Percentiles rank a stretch among this genome's conserved stretches.
phyloP scores from a whole-genome alignment of 2,888 invertebrate species.

The Lasioglossum oenotherae region DNA sequence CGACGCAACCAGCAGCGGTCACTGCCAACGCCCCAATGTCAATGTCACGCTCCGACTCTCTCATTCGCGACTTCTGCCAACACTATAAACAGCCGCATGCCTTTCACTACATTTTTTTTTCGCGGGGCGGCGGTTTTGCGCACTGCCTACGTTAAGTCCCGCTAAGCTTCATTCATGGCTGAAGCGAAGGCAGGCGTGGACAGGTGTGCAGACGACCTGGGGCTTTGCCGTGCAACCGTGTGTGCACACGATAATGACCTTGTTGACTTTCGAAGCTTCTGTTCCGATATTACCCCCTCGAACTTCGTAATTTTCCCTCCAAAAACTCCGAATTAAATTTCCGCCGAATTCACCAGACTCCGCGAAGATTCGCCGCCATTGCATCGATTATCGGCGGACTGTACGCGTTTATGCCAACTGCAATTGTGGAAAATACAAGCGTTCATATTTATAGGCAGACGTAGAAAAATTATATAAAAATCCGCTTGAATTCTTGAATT shows the following conservation, averaged over 20 bases:
- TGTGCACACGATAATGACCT: constrained; percentile 25
- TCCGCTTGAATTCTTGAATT: too few relatives aligned
- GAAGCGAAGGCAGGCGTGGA: constrained; percentile 30
- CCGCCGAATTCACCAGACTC: not conserved
- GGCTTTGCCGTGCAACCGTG: not conserved
- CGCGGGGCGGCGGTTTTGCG: constrained; percentile 27
- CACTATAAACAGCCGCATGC: constrained; percentile 49
- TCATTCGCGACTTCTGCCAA: constrained; percentile 45
- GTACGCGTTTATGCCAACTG: not conserved
- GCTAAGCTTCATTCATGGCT: constrained; percentile 64
- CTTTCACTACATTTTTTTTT: constrained; percentile 62
- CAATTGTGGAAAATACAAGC: not conserved
- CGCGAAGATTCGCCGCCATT: not conserved
- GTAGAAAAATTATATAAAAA: too few relatives aligned
- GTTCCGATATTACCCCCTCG: constrained; percentile 20
- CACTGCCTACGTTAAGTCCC: constrained; percentile 65
- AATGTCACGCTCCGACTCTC: constrained; percentile 26
- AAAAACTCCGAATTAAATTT: not conserved
- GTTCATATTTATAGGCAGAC: too few relatives aligned
- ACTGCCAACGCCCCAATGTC: constrained; percentile 50
- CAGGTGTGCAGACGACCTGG: constrained; percentile 22
- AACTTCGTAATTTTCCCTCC: not conserved
- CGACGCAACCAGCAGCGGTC: constrained; percentile 37
- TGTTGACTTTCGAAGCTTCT: constrained; percentile 22
- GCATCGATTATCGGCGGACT: not conserved